A percentile compares a stretch with the other conserved stretches of the same genome.
phyloP scores from a whole-genome alignment of 2,113 vertebrate genomes.

The Castor canadensis region DNA sequence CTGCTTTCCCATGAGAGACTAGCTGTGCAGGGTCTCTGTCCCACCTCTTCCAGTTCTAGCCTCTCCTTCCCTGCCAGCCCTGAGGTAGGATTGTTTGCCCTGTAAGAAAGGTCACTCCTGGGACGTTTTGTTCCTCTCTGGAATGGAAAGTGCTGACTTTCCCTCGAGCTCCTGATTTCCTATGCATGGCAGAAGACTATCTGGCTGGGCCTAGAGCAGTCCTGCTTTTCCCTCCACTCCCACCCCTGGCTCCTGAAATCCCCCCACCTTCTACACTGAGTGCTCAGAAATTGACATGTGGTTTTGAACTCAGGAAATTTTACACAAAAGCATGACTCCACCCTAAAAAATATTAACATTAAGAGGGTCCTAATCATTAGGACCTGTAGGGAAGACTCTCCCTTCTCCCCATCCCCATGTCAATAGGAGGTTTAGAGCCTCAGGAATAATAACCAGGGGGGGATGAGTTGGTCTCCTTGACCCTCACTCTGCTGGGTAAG shows the following conservation, averaged over 20 bases:
- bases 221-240: background rate
- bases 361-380: background rate
- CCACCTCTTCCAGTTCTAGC: background rate
- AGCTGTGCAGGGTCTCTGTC: background rate
- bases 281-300: background rate
- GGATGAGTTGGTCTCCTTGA: background rate
- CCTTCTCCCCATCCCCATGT: background rate
- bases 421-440: background rate
- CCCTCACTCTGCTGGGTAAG: background rate
- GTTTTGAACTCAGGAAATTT: slow-evolving; percentile 17
- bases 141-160: slow-evolving; percentile 76
- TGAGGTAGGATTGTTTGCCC: slow-evolving; percentile 66
- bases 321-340: background rate
- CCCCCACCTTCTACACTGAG: background rate
- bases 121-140: slow-evolving; percentile 71
- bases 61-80: background rate
- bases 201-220: slow-evolving; percentile 11
- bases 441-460: background rate
- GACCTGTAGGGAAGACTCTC: background rate
- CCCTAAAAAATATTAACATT: background rate
- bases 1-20: background rate
- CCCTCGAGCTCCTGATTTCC: slow-evolving; percentile 70
- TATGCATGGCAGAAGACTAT: slow-evolving; percentile 62
- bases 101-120: slow-evolving; percentile 73
- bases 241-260: background rate